Conservation (phyloP, 1,140 invertebrate genomes). For the Temnothorax nylanderi region DNA sequence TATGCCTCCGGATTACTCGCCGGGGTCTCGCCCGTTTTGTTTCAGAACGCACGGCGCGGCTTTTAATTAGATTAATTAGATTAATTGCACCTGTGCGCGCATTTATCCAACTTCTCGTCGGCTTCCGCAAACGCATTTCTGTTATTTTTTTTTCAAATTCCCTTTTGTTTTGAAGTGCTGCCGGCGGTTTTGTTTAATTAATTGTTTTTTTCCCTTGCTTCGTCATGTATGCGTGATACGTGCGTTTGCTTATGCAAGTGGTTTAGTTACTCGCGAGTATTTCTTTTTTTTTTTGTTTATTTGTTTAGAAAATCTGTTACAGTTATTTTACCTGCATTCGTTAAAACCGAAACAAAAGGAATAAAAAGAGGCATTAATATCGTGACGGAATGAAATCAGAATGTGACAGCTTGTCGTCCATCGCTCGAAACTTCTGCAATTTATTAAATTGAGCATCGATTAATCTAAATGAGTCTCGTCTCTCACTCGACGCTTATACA, state of each 20-base stretch:
- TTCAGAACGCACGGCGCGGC: constrained; percentile 7
- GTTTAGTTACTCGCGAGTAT: background rate
- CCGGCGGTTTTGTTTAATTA: background rate
- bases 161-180: background rate
- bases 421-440: background rate
- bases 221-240: background rate
- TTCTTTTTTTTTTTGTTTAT: background rate
- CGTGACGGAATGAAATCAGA: background rate
- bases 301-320: background rate
- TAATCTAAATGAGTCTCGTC: constrained; percentile 23
- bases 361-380: background rate
- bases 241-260: constrained; percentile 9
- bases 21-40: background rate
- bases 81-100: background rate
- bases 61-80: constrained; percentile 56
- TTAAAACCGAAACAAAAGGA: background rate
- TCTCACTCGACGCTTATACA: background rate
- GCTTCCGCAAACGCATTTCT: background rate
- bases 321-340: constrained; percentile 1
- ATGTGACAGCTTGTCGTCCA: background rate
- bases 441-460: constrained; percentile 9
- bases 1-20: background rate
- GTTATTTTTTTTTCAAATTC: background rate
- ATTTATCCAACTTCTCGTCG: constrained; percentile 20
- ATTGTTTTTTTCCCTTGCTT: background rate